Evolutionary conservation across 2,888 invertebrate genomes (phyloP).

Genomic region (Campoplex nolae): DNA sequence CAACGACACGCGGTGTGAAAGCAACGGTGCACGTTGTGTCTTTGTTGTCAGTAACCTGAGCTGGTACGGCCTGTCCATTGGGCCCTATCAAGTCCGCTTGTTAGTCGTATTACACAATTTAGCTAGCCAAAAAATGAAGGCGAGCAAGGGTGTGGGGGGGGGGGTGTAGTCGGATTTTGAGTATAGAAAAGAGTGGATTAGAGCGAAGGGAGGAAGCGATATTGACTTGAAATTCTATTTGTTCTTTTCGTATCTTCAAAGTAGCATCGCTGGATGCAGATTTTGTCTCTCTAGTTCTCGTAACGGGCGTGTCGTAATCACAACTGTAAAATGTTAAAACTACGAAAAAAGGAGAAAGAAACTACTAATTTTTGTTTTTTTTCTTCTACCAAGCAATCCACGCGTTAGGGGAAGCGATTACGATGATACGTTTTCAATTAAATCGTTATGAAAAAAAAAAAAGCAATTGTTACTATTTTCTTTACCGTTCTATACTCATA

Average conservation of each 20-base stretch:
- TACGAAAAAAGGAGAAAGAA: not conserved
- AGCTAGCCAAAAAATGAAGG: conserved; percentile 74
- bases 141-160: conserved; percentile 69
- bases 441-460: conserved; percentile 10
- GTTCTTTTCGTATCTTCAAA: conserved; percentile 25
- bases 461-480: conserved; percentile 54
- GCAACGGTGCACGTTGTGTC: conserved; percentile 94
- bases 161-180: conserved; percentile 2
- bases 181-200: not conserved
- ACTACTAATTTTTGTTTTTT: not conserved
- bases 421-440: conserved; percentile 21
- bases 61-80: conserved; percentile 95
- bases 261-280: conserved; percentile 46
- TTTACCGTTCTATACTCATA: conserved; percentile 51
- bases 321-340: conserved; percentile 25
- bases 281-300: conserved; percentile 51
- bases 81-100: conserved; percentile 90
- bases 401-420: conserved; percentile 61
- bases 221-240: not conserved
- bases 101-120: conserved; percentile 82
- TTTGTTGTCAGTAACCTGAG: conserved; percentile 94
- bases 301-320: conserved; percentile 46
- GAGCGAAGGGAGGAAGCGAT: conserved; percentile 24
- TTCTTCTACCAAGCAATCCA: conserved; percentile 58
- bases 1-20: conserved; percentile 95